Evolutionary conservation across 2,888 invertebrate genomes (phyloP).

Genomic region (Drosophila ustulata): DNA sequence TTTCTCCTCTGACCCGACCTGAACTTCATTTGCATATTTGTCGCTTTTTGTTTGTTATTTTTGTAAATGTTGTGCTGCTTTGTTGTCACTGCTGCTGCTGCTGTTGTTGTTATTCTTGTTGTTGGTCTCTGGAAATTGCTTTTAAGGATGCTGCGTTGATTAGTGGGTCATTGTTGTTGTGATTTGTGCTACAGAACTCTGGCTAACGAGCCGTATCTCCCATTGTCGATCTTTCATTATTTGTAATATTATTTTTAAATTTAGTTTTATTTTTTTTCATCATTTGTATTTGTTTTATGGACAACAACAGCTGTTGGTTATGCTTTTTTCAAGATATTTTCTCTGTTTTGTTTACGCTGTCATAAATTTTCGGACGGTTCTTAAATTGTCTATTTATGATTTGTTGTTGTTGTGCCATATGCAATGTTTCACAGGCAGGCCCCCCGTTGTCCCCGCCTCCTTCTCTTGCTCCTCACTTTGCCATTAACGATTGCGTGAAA

Average conservation of each 20-base stretch:
- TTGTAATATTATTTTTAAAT: conserved; percentile 21
- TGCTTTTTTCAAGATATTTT: conserved; percentile 10
- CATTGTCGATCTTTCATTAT: conserved; percentile 22
- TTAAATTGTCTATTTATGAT: conserved; percentile 64
- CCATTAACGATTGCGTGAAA: conserved; percentile 54
- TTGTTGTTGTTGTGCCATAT: conserved; percentile 55
- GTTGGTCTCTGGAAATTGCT: conserved; percentile 11
- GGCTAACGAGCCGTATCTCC: conserved; percentile 11
- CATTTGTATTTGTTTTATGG: conserved; percentile 38
- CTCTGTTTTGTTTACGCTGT: conserved; percentile 47
- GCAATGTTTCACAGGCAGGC: conserved; percentile 54
- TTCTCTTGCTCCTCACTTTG: not conserved
- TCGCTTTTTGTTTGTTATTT: conserved; percentile 31
- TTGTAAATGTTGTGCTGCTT: conserved; percentile 15
- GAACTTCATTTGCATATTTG: conserved; percentile 57
- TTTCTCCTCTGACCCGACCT: conserved; percentile 42
- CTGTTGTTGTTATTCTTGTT: conserved; percentile 3
- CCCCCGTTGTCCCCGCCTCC: not conserved
- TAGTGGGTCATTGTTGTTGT: conserved; percentile 24
- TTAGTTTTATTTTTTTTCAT: not conserved
- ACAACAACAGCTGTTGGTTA: conserved; percentile 66
- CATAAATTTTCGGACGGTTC: conserved; percentile 59
- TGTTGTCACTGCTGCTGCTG: not conserved
- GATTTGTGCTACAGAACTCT: conserved; percentile 4
- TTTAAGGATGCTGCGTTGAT: conserved; percentile 21